Base-by-base conservation (phyloP, 2,888 invertebrate genomes). In the Bombyx huttoni region DNA sequence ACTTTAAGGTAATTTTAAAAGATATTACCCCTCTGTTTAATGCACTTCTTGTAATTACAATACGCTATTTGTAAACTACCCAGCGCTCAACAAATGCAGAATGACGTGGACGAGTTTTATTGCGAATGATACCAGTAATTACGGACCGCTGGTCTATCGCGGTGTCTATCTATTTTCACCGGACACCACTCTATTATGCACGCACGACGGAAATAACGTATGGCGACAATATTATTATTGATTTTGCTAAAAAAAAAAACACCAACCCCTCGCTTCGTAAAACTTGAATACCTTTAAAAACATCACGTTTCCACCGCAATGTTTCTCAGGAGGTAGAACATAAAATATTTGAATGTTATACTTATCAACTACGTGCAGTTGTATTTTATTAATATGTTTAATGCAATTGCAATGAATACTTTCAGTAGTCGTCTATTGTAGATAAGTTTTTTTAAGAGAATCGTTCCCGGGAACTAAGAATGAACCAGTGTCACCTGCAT, bases 71-170 rank as follows among this genome's bases (percentile, higher is more conserved):
- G 12, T 12, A 40, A 40, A 1, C 40, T 40, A 40, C 56, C 61
- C 56, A 53, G 57, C 56, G 55, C 63, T 63, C 63, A 66, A 58
- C 56, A 61, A 63, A 65, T 55, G 58, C 61, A 57, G 63, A 61
- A 61, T 62, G 60, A 63, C 61, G 65, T 70, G 68, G 70, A 74
- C 76, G 62, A 76, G 78, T 79, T 81, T 40, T 80, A 81, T 80
- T 81, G 82, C 79, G 65, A 85, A 78, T 79, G 87, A 87, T 83
- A 87, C 81, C 81, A 72, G 81, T 85, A 85, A 88, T 88, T 87
- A 85, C 61, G 61, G 61, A 58, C 65, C 65, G 60, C 61, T 56
- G 56, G 55, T 60, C 58, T 84, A 86, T 86, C 85, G 69, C 62
- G 61, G 57, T 67, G 73, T 63, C 73, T 74, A 86, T 86, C 85